phyloP scores from a whole-genome alignment of 1,140 invertebrate genomes.

The Drosophila melanica region DNA sequence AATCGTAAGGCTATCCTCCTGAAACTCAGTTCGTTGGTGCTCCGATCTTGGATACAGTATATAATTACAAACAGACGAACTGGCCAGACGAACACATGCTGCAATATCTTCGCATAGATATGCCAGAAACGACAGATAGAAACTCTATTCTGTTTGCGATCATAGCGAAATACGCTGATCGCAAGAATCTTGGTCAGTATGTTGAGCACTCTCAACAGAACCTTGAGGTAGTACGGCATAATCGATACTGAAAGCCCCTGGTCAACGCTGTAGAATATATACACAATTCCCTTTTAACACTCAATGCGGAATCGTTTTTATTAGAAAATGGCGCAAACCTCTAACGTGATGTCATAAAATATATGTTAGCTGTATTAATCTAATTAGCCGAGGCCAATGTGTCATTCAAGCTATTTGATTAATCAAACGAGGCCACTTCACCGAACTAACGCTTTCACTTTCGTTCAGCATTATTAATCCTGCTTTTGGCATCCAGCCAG shows the following conservation, averaged over 20 bases:
- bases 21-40: not conserved
- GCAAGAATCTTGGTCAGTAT: not conserved
- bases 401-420: not conserved
- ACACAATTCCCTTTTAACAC: no score
- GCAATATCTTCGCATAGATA: not conserved
- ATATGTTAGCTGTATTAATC: not conserved
- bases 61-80: not conserved
- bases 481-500: conserved; percentile 5
- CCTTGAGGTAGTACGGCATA: not conserved
- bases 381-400: not conserved
- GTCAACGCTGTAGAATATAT: no score
- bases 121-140: not conserved
- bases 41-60: no score
- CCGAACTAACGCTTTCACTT: no score
- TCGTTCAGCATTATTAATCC: not conserved
- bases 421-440: not conserved
- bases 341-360: not conserved
- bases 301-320: no score
- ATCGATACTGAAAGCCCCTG: not conserved
- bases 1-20: not conserved
- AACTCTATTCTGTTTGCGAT: not conserved
- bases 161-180: not conserved
- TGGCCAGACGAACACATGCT: not conserved
- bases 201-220: not conserved
- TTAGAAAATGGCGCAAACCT: not conserved